Evolutionary conservation across 2,888 invertebrate species (phyloP), one percentile per base, ranked within the genome.

Genomic region (Acrocyrtus sp.): DNA sequence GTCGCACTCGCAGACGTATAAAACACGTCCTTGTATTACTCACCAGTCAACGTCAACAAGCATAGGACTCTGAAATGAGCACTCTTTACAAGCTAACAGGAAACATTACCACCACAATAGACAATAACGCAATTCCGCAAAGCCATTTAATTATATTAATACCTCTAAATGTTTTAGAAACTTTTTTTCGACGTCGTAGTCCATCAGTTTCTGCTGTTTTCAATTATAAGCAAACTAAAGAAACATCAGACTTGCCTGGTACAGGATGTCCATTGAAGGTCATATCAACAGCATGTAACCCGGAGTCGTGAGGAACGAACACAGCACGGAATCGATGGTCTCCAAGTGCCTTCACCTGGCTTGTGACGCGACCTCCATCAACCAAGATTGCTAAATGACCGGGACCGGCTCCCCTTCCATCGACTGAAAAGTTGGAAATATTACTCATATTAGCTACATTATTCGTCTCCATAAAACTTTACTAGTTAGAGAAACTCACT

Each of bases 371-470:
- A 3, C 96, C 94, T 43, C 96, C 96, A 83, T 97, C 96, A 8
- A 97, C 96, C 78, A 97, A 89, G 79, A 98, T 93, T 85, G 98
- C 98, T 79, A 98, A 86, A 85, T 97, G 96, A 17, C 98, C 98
- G 2, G 96, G 94, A 41, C 98, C 98, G n/a, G 98, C 97, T 78
- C 90, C 89, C 72, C 94, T 92, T 67, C 97, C 96, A 85, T 98
- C 97, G 85, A 98, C 96, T 96, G 83, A 43, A 85, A 83, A n/a
- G n/a, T 26, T 63, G 12, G 1, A 3, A 63, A 53, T 4, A 62
- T 43, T 53, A n/a, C n/a, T n/a, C n/a, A n/a, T n/a, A n/a, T n/a
- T n/a, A n/a, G n/a, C n/a, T n/a, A n/a, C n/a, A n/a, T n/a, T n/a
- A n/a, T n/a, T n/a, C n/a, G n/a, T 61, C 48, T 41, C 58, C 41